phyloP scores from a whole-genome alignment of 2,797 vertebrate genomes.

The Eleutherodactylus coqui region DNA sequence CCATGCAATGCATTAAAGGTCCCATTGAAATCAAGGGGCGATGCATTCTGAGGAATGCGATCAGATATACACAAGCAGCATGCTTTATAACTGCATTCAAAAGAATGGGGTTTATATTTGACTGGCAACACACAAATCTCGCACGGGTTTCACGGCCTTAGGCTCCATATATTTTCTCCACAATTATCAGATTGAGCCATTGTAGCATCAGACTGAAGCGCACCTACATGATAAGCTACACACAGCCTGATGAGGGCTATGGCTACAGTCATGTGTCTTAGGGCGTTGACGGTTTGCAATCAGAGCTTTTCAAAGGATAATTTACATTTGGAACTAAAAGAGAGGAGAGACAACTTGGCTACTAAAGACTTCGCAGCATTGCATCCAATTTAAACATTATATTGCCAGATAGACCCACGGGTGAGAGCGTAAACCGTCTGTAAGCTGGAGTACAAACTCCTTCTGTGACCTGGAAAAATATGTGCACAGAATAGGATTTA shows the following conservation, averaged over 20 bases:
- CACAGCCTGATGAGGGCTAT: neutral
- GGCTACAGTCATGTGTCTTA: constrained; percentile 37
- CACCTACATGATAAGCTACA: neutral
- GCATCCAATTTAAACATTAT: constrained; percentile 43
- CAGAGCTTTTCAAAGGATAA: constrained; percentile 37
- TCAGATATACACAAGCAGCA: too few species aligned
- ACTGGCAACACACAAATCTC: too few species aligned
- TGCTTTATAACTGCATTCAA: too few species aligned
- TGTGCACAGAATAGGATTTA: neutral
- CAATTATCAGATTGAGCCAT: neutral
- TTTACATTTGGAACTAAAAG: constrained; percentile 45
- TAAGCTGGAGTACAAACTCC: neutral
- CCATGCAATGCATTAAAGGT: too few species aligned
- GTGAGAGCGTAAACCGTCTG: neutral
- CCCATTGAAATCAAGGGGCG: too few species aligned
- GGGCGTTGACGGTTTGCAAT: constrained; percentile 44
- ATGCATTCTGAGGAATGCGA: too few species aligned
- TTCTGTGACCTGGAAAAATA: neutral
- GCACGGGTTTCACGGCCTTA: too few species aligned
- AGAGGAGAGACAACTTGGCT: constrained; percentile 18
- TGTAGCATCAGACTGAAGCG: neutral
- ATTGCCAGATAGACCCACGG: constrained; percentile 2
- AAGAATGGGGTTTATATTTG: too few species aligned
- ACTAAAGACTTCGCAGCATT: neutral
- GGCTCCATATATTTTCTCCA: neutral